Evolutionary conservation across 2,797 vertebrate species (phyloP).

Genomic region (Liasis olivaceus): DNA sequence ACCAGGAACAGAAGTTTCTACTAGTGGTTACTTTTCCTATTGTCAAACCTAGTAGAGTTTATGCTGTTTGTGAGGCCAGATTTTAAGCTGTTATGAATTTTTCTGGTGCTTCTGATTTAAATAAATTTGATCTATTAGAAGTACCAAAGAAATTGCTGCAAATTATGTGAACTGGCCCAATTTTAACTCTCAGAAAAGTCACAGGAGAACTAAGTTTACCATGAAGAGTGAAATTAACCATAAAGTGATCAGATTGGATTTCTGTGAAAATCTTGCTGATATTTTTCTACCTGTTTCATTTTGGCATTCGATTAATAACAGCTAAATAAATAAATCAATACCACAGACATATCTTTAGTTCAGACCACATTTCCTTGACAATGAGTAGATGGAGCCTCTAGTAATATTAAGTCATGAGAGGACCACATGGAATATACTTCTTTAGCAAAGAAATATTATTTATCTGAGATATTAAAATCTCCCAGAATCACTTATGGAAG

Average conservation of each 20-base stretch:
- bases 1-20: neutral
- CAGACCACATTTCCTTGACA: neutral
- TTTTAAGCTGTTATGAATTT: neutral
- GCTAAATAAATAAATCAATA: neutral
- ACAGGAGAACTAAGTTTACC: neutral
- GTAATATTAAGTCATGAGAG: neutral
- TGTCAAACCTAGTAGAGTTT: neutral
- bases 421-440: neutral
- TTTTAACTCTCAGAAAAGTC: neutral
- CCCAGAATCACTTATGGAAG: neutral
- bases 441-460: neutral
- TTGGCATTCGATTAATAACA: neutral
- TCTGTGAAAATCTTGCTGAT: neutral
- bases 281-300: neutral
- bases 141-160: neutral
- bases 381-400: neutral
- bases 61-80: neutral
- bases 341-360: neutral
- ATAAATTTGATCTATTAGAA: neutral
- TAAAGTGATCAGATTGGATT: neutral
- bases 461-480: neutral
- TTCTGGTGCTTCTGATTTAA: neutral
- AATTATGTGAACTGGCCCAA: neutral
- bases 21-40: neutral
- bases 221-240: neutral